Percentiles rank a stretch among this genome's conserved stretches.
phyloP scores from a whole-genome alignment of 64 coral and sea anemone species.

The Porites australiensis region DNA sequence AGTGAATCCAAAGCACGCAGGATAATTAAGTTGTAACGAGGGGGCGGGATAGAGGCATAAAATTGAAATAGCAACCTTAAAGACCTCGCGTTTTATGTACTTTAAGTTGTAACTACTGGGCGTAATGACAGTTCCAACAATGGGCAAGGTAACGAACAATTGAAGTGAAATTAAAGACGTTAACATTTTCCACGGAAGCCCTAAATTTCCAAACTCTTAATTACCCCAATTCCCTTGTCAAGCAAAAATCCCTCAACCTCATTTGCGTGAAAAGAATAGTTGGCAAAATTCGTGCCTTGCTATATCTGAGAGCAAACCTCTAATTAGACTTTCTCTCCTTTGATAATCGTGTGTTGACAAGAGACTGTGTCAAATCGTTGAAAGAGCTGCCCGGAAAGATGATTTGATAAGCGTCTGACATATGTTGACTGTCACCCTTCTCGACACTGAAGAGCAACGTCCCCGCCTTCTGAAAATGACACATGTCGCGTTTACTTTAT shows the following conservation, averaged over 20 bases:
- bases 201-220: slow-evolving; percentile 36
- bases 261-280: background rate
- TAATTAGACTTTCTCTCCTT: slow-evolving; percentile 22
- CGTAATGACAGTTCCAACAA: slow-evolving; percentile 51
- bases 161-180: slow-evolving; percentile 37
- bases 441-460: slow-evolving; percentile 5
- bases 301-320: background rate
- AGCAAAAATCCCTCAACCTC: background rate
- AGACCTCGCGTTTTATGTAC: slow-evolving; percentile 54
- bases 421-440: slow-evolving; percentile 34
- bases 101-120: slow-evolving; percentile 39
- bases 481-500: slow-evolving; percentile 46
- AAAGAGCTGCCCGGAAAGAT: slow-evolving; percentile 43
- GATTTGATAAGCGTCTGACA: slow-evolving; percentile 43
- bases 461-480: slow-evolving; percentile 32
- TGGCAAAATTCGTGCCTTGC: background rate
- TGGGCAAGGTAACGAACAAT: slow-evolving; percentile 20
- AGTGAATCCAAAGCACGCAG: slow-evolving; percentile 38
- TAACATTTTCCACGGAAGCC: slow-evolving; percentile 33
- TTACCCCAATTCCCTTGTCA: background rate
- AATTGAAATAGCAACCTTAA: slow-evolving; percentile 56
- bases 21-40: slow-evolving; percentile 34
- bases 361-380: slow-evolving; percentile 46
- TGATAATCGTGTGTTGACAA: slow-evolving; percentile 53
- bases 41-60: slow-evolving; percentile 8